Evolutionary conservation across 2,113 vertebrate genomes (phyloP).

Genomic region (Myrmecobius fasciatus): DNA sequence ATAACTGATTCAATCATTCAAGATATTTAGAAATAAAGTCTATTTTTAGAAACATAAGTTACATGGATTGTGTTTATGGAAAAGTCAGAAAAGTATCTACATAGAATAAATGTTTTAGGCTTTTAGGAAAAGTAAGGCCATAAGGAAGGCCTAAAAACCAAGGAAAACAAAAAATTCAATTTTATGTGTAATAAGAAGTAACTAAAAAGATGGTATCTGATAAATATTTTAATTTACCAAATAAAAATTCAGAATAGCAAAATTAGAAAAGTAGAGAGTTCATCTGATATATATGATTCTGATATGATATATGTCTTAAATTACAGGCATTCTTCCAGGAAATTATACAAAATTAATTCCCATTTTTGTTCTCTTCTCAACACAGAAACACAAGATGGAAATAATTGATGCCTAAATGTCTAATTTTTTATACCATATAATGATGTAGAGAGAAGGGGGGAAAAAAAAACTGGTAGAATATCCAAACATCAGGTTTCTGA

Average conservation of each 20-base stretch:
- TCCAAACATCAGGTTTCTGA: too few relatives aligned
- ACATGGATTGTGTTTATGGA: background rate
- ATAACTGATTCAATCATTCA: background rate
- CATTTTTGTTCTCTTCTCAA: too few relatives aligned
- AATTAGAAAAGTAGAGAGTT: constrained; percentile 30
- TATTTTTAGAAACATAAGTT: background rate
- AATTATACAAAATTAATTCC: background rate
- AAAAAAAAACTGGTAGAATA: too few relatives aligned
- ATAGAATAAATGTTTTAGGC: background rate
- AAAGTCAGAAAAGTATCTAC: background rate
- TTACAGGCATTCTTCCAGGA: background rate
- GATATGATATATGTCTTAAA: background rate
- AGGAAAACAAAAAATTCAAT: constrained; percentile 5
- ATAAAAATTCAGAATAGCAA: constrained; percentile 24
- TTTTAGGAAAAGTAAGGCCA: background rate
- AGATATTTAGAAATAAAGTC: background rate
- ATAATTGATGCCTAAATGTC: too few relatives aligned
- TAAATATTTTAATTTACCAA: background rate
- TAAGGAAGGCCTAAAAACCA: background rate
- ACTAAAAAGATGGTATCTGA: constrained; percentile 27
- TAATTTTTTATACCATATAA: too few relatives aligned
- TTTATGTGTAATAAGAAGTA: background rate
- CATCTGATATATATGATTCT: background rate
- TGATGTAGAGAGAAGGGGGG: too few relatives aligned
- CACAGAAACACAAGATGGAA: too few relatives aligned